These are phyloP conservation scores for Doris montereyensis DNA, from an alignment of 2,888 invertebrate species.

Conservation along the genomic window DNA sequence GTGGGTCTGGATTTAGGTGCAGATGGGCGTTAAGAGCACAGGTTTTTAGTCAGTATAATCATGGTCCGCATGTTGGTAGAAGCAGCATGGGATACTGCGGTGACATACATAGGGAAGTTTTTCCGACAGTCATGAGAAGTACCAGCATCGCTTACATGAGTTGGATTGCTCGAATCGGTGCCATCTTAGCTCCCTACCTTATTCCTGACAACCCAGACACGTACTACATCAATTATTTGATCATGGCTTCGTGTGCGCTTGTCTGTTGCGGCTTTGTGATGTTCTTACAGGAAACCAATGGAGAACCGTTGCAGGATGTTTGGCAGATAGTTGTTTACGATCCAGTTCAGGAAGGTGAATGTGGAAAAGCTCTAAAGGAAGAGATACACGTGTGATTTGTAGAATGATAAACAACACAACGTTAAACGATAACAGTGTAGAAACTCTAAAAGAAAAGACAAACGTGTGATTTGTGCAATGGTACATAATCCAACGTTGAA, in stretches of 20 bases:
- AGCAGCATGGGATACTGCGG: too few species aligned
- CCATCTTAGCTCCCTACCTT: neutral
- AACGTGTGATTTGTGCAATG: too few species aligned
- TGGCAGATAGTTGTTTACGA: too few species aligned
- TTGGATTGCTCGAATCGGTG: neutral
- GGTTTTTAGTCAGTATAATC: neutral
- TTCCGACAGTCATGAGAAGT: neutral
- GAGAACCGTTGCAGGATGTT: neutral
- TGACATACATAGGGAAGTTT: neutral
- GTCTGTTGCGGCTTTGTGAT: neutral
- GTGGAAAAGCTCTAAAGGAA: too few species aligned
- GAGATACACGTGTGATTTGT: too few species aligned
- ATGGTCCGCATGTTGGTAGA: too few species aligned
- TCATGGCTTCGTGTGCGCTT: neutral
- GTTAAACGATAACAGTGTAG: too few species aligned
- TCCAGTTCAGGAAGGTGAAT: too few species aligned
- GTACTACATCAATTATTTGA: neutral
- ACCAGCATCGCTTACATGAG: neutral
- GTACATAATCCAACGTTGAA: too few species aligned
- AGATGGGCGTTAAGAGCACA: neutral
- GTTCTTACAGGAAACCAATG: neutral
- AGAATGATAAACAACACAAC: too few species aligned
- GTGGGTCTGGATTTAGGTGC: neutral
- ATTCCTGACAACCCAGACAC: neutral
- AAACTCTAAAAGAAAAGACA: too few species aligned